Evolutionary conservation across 2,113 vertebrate species (phyloP).

Genomic region (Zootoca vivipara): DNA sequence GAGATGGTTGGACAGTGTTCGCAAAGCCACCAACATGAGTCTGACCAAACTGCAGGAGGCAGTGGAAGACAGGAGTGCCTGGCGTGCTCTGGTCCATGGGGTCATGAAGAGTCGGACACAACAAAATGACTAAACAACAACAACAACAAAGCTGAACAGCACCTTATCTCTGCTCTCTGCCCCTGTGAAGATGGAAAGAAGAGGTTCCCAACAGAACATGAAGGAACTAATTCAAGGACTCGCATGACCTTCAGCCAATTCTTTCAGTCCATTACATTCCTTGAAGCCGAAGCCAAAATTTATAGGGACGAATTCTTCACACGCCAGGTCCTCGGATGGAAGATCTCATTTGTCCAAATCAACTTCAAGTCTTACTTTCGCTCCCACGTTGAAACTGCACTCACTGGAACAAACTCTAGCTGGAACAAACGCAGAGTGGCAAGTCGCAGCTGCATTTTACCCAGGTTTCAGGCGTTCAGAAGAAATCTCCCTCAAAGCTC

Average conservation of each 20-base stretch:
- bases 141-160: not conserved
- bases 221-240: conserved; percentile 29
- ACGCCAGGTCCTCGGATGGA: conserved; percentile 9
- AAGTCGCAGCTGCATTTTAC: conserved; percentile 13
- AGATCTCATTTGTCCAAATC: conserved; percentile 38
- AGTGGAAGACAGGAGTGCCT: too few species aligned
- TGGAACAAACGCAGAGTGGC: too few species aligned
- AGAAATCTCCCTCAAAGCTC: not conserved
- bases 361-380: conserved; percentile 28
- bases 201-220: conserved; percentile 18
- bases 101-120: too few species aligned
- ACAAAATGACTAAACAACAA: too few species aligned
- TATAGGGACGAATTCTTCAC: conserved; percentile 29
- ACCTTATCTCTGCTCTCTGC: not conserved
- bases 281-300: conserved; percentile 38
- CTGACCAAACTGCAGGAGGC: too few species aligned
- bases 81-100: too few species aligned
- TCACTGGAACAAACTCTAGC: conserved; percentile 37
- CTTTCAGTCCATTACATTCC: conserved; percentile 12
- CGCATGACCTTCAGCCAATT: conserved; percentile 9
- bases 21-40: too few species aligned
- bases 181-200: not conserved
- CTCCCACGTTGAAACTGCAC: conserved; percentile 18
- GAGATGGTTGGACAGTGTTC: too few species aligned
- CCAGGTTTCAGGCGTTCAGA: conserved; percentile 33